A percentile compares a stretch with the other conserved stretches of the same genome.
Conservation (phyloP, 1,140 invertebrate genomes). For the Drosophila saltans region DNA sequence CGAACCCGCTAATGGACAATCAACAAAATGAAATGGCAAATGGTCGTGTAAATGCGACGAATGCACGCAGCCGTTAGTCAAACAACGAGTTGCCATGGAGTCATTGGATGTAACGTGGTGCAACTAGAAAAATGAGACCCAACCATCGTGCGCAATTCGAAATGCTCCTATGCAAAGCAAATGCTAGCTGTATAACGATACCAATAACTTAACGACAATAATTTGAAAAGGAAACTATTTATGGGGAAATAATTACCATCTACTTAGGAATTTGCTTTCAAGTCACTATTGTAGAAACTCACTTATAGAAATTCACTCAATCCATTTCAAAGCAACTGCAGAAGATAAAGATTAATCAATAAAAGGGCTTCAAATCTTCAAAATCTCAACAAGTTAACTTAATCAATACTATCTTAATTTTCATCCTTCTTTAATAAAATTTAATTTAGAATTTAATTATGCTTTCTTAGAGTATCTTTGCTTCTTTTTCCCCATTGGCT, state of each 20-base stretch:
- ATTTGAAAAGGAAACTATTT: not conserved
- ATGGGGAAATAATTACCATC: not conserved
- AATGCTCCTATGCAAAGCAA: not conserved
- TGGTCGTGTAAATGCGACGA: slow-evolving; percentile 45
- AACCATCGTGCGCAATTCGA: not conserved
- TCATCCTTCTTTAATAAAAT: not conserved
- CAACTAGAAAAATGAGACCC: not conserved
- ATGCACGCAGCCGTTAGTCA: slow-evolving; percentile 41
- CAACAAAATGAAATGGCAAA: slow-evolving; percentile 29
- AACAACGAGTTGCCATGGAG: slow-evolving; percentile 22
- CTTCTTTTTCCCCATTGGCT: not conserved
- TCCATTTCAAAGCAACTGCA: no score
- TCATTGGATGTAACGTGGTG: not conserved
- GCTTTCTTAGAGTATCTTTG: no score
- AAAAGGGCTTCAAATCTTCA: no score
- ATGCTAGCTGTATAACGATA: not conserved
- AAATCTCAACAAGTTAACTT: no score
- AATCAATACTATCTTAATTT: no score
- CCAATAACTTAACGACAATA: not conserved
- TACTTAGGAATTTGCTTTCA: no score
- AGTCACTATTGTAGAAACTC: no score
- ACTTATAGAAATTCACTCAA: no score
- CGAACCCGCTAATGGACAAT: slow-evolving; percentile 40
- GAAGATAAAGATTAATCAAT: no score
- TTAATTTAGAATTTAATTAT: no score